These are phyloP conservation scores for Gnathonemus longibarbis DNA, from an alignment of 2,113 vertebrate genomes.

Conservation along the genomic window DNA sequence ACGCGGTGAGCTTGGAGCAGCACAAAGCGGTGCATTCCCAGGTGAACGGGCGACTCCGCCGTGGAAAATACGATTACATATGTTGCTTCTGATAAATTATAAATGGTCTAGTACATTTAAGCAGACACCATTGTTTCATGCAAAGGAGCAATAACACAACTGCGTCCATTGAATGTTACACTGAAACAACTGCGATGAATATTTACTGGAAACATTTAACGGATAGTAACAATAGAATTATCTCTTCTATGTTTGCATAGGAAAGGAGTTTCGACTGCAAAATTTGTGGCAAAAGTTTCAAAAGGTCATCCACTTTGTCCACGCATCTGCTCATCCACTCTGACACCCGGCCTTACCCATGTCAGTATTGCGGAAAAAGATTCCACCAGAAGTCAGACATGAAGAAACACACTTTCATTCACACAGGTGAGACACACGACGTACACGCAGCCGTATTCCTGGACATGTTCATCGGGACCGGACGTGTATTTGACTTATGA, in stretches of 20 bases:
- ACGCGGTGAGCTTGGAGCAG: slow-evolving; percentile 94
- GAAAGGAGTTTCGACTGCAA: slow-evolving; percentile 98
- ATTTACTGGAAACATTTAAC: neutral
- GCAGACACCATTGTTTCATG: neutral
- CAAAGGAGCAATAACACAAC: neutral
- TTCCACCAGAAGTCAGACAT: slow-evolving; percentile 99
- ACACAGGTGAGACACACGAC: slow-evolving; percentile 69
- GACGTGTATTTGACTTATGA: neutral
- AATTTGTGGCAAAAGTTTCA: slow-evolving; percentile 96
- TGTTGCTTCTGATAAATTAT: neutral
- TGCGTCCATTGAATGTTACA: neutral
- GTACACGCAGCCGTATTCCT: neutral
- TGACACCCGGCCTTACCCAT: slow-evolving; percentile 92
- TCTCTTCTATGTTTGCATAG: slow-evolving; percentile 47
- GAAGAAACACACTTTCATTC: slow-evolving; percentile 99
- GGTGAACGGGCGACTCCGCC: slow-evolving; percentile 52
- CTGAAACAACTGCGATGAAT: neutral
- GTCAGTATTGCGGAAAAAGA: slow-evolving; percentile 95
- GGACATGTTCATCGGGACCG: neutral
- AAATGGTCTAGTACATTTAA: neutral
- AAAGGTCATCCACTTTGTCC: slow-evolving; percentile 91
- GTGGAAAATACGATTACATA: neutral
- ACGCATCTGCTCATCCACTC: slow-evolving; percentile 97
- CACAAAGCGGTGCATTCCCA: slow-evolving; percentile 96
- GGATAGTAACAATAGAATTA: neutral